These are phyloP conservation scores for Brenthis hecate DNA, from an alignment of 2,888 invertebrate species.

Conservation along the genomic window DNA sequence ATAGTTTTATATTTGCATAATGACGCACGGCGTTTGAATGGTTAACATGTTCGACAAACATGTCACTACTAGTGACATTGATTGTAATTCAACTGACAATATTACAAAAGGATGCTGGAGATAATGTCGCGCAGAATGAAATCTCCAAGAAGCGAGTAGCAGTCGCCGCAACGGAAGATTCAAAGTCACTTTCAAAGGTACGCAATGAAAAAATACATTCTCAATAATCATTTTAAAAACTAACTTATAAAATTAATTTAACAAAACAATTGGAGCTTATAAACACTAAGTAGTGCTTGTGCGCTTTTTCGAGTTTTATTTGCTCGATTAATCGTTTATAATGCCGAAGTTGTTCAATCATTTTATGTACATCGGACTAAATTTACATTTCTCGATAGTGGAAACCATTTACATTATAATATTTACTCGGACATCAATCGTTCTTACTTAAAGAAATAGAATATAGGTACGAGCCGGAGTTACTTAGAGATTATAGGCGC, in stretches of 20 bases:
- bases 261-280: slow-evolving; percentile 8
- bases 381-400: slow-evolving; percentile 5
- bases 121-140: slow-evolving; percentile 66
- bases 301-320: slow-evolving; percentile 60
- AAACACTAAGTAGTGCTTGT: slow-evolving; percentile 44
- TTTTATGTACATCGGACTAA: slow-evolving; percentile 14
- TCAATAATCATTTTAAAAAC: background rate
- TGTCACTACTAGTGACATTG: background rate
- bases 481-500: background rate
- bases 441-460: background rate
- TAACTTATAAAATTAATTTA: slow-evolving; percentile 9
- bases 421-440: slow-evolving; percentile 11
- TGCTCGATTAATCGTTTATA: slow-evolving; percentile 44
- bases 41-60: too few relatives aligned
- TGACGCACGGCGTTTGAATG: too few relatives aligned
- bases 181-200: slow-evolving; percentile 69
- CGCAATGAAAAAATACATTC: slow-evolving; percentile 4
- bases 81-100: slow-evolving; percentile 7
- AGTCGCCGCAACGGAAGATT: slow-evolving; percentile 57
- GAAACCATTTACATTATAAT: slow-evolving; percentile 3
- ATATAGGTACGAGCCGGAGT: slow-evolving; percentile 10
- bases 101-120: slow-evolving; percentile 62
- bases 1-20: too few relatives aligned
- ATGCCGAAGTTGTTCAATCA: slow-evolving; percentile 10
- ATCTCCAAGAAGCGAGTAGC: slow-evolving; percentile 69